A percentile compares a stretch with the other conserved stretches of the same genome.
Conservation (phyloP, 1,140 invertebrate genomes). For the Cydia pomonella region DNA sequence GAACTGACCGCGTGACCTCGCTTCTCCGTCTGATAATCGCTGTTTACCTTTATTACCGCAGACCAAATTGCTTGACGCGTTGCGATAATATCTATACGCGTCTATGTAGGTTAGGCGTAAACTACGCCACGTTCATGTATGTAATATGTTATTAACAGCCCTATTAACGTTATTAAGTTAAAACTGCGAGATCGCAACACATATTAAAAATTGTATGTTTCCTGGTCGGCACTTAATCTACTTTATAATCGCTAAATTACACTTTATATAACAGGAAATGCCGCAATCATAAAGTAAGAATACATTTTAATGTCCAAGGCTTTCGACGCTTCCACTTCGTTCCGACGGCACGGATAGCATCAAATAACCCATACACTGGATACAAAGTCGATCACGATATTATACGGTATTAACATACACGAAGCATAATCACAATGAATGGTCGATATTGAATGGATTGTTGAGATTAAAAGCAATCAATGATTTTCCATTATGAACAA, state of each 20-base stretch:
- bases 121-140: background rate
- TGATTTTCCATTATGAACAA: too few relatives aligned
- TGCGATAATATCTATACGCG: background rate
- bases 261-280: constrained; percentile 19
- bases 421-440: too few relatives aligned
- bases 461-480: too few relatives aligned
- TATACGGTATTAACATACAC: too few relatives aligned
- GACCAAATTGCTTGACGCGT: background rate
- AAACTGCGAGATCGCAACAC: background rate
- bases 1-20: background rate
- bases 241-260: constrained; percentile 20
- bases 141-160: constrained; percentile 3
- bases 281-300: constrained; percentile 8
- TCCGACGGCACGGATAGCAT: background rate
- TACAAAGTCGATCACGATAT: too few relatives aligned
- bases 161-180: constrained; percentile 6
- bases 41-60: background rate
- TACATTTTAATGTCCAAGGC: constrained; percentile 22
- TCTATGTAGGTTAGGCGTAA: background rate
- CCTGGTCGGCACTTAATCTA: constrained; percentile 20
- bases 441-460: too few relatives aligned
- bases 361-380: background rate
- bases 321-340: constrained; percentile 7
- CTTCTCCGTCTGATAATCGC: background rate
- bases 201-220: constrained; percentile 7